A percentile compares a stretch with the other conserved stretches of the same genome.
Conservation (phyloP, 2,113 vertebrate genomes). For the Tetrax tetrax region DNA sequence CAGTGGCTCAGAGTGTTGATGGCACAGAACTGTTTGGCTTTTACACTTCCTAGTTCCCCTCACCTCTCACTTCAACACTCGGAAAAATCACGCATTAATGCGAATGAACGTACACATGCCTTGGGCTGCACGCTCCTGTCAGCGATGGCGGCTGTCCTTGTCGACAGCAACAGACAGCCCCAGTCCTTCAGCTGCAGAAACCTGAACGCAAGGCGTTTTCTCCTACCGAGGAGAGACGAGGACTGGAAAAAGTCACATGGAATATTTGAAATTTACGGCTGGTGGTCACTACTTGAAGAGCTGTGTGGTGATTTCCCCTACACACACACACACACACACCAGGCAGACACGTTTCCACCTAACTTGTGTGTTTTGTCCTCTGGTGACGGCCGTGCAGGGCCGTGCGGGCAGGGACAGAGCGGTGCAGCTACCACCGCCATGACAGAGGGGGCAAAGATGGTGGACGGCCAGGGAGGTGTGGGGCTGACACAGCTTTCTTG, state of each 20-base stretch:
- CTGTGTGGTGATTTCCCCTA: neutral
- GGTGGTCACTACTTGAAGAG: neutral
- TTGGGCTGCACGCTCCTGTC: neutral
- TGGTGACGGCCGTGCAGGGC: rapidly evolving
- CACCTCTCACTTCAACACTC: neutral
- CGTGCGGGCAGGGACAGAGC: neutral
- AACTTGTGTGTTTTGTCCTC: neutral
- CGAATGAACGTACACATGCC: rapidly evolving
- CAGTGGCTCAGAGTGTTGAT: neutral
- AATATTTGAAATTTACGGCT: neutral
- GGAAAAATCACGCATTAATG: neutral
- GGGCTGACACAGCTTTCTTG: neutral
- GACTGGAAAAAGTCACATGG: neutral
- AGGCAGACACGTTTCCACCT: neutral
- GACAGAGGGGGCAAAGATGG: neutral
- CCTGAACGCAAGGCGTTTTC: rapidly evolving
- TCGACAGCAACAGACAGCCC: rapidly evolving
- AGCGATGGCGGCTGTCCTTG: neutral
- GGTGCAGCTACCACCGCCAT: rapidly evolving
- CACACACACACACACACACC: too few relatives aligned
- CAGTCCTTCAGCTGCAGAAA: neutral
- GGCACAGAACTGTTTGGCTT: neutral
- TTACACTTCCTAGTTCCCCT: neutral
- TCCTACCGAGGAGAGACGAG: neutral
- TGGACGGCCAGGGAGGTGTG: rapidly evolving